A percentile compares a stretch with the other conserved stretches of the same genome.
Conservation (phyloP, 2,113 vertebrate genomes). For the Phrynocephalus versicolor region DNA sequence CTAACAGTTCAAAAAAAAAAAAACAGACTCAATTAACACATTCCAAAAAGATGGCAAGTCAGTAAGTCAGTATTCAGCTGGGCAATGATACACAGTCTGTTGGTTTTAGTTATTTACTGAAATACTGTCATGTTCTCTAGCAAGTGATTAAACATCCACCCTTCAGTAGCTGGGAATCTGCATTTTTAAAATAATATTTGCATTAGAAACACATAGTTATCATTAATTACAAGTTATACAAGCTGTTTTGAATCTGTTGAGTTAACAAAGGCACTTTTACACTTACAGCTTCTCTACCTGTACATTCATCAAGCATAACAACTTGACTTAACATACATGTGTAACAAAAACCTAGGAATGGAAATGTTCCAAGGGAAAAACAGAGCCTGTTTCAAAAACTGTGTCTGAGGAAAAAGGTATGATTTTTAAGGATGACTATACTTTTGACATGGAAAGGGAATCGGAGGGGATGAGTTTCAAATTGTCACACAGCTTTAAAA, state of each 20-base stretch:
- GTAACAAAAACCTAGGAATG: too few relatives aligned
- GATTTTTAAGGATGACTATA: not conserved
- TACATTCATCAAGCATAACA: not conserved
- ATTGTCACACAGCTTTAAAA: not conserved
- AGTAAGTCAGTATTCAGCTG: slow-evolving; percentile 2
- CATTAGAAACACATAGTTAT: not conserved
- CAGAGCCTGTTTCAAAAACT: not conserved
- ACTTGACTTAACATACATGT: not conserved
- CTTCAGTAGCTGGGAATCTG: not conserved
- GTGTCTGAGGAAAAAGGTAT: not conserved
- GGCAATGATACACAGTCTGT: not conserved
- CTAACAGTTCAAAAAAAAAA: slow-evolving; percentile 15
- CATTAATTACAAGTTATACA: not conserved
- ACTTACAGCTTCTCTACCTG: not conserved
- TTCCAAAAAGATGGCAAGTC: slow-evolving; percentile 24
- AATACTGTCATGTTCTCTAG: not conserved
- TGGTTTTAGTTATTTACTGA: not conserved
- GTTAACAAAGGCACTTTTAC: not conserved
- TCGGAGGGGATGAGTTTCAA: not conserved
- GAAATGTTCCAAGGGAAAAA: not conserved
- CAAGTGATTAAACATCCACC: slow-evolving; percentile 21
- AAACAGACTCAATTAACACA: slow-evolving; percentile 13
- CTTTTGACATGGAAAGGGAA: not conserved
- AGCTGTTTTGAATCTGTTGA: slow-evolving; percentile 5
- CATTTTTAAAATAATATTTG: not conserved